phyloP scores from a whole-genome alignment of 2,113 vertebrate species.

The Percina caprodes region DNA sequence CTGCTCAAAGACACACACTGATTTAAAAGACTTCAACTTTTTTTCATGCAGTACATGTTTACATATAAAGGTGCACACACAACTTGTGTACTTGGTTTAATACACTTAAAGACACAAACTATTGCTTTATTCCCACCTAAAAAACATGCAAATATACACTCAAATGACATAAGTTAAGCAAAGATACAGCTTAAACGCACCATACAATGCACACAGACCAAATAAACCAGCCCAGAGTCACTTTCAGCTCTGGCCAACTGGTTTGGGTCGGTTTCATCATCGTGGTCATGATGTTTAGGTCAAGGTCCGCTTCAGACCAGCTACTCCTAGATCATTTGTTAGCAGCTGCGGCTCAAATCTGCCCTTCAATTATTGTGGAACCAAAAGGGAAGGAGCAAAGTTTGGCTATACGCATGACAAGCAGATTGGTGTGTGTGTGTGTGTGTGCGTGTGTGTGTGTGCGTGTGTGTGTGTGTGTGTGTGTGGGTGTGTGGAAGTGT shows the following conservation, averaged over 20 bases:
- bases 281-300: slow-evolving; percentile 65
- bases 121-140: not conserved
- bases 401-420: slow-evolving; percentile 50
- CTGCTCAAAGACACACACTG: not conserved
- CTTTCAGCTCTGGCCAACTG: slow-evolving; percentile 37
- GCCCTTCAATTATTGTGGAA: slow-evolving; percentile 79
- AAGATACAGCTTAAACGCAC: slow-evolving; percentile 5
- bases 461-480: slow-evolving; percentile 1
- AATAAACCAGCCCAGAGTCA: not conserved
- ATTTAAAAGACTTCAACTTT: not conserved
- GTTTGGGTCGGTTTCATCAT: slow-evolving; percentile 63
- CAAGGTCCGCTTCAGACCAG: slow-evolving; percentile 57
- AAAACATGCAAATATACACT: not conserved
- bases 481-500: slow-evolving; percentile 1
- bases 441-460: not conserved
- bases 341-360: slow-evolving; percentile 61
- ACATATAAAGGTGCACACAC: not conserved
- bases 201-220: slow-evolving; percentile 3
- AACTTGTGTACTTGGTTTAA: slow-evolving; percentile 10
- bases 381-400: slow-evolving; percentile 43
- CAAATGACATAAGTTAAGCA: not conserved
- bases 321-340: slow-evolving; percentile 68
- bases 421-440: slow-evolving; percentile 46
- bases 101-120: not conserved
- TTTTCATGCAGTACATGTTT: not conserved